Percentiles rank a stretch among this genome's conserved stretches.
Evolutionary conservation across 1,140 invertebrate species (phyloP).

Genomic region (Helicoverpa armigera): DNA sequence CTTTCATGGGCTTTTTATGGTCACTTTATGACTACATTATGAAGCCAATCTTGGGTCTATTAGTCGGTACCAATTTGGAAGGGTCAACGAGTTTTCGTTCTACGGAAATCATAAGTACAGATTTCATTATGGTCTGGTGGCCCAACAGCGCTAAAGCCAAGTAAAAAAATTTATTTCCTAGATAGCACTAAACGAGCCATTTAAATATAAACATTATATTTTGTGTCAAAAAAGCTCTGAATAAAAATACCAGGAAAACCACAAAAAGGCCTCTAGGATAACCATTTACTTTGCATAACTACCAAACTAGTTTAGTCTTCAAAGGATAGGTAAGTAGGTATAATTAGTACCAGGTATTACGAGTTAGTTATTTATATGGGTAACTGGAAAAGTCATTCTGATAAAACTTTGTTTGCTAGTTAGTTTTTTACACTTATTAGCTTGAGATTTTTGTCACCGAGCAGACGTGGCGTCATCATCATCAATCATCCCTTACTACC

Average conservation of each 20-base stretch:
- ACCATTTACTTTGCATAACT: background rate
- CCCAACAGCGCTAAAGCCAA: too few relatives aligned
- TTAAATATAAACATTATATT: too few relatives aligned
- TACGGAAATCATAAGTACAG: background rate
- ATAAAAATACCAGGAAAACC: background rate
- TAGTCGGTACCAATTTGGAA: slow-evolving; percentile 6
- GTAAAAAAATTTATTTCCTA: too few relatives aligned
- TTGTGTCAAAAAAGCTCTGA: background rate
- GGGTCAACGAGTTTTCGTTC: too few relatives aligned
- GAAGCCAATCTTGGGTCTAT: background rate
- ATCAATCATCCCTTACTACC: slow-evolving; percentile 15
- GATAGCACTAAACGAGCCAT: too few relatives aligned
- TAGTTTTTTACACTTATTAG: background rate
- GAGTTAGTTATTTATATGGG: background rate
- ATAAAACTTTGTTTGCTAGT: background rate
- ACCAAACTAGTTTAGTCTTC: background rate
- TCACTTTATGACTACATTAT: slow-evolving; percentile 17
- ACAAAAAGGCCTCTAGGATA: background rate
- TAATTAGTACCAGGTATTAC: background rate
- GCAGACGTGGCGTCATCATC: background rate
- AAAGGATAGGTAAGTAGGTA: background rate
- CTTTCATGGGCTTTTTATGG: slow-evolving; percentile 30
- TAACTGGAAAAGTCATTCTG: background rate
- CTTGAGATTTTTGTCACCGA: slow-evolving; percentile 3
- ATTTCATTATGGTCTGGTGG: background rate